Conservation (phyloP, 2,113 vertebrate species). For the Gnathonemus echidnorhynchus region DNA sequence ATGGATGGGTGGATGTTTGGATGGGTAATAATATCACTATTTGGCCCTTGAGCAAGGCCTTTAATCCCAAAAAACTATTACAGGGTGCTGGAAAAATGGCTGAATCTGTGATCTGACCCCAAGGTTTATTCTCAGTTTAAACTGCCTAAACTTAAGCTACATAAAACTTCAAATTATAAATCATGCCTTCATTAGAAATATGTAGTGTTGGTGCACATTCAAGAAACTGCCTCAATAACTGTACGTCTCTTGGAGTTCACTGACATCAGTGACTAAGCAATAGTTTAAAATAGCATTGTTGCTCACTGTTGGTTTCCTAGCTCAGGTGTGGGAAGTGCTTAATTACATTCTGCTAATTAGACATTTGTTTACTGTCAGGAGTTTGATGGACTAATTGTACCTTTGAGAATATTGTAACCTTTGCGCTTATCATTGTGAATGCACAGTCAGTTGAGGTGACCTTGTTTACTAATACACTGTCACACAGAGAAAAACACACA, state of each 20-base stretch:
- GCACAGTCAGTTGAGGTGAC: neutral
- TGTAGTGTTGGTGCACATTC: neutral
- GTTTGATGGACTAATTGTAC: neutral
- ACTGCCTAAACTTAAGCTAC: neutral
- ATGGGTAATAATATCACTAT: neutral
- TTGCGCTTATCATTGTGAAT: neutral
- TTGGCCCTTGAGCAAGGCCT: neutral
- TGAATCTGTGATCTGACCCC: neutral
- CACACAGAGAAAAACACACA: neutral
- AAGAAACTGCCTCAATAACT: neutral
- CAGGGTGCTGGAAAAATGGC: neutral
- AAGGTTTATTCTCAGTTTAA: neutral
- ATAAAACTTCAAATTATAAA: neutral
- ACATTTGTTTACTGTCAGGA: neutral
- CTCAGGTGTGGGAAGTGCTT: neutral
- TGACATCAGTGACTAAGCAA: neutral
- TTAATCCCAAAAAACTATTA: neutral
- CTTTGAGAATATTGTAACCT: neutral
- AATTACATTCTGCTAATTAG: constrained; percentile 9
- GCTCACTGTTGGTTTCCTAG: neutral
- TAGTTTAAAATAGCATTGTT: neutral
- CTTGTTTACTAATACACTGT: neutral
- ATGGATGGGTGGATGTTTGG: no score
- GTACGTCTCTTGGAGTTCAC: neutral
- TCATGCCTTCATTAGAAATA: neutral